phyloP scores from a whole-genome alignment of 23 tunicate genomes.

The Ascidia mentula region DNA sequence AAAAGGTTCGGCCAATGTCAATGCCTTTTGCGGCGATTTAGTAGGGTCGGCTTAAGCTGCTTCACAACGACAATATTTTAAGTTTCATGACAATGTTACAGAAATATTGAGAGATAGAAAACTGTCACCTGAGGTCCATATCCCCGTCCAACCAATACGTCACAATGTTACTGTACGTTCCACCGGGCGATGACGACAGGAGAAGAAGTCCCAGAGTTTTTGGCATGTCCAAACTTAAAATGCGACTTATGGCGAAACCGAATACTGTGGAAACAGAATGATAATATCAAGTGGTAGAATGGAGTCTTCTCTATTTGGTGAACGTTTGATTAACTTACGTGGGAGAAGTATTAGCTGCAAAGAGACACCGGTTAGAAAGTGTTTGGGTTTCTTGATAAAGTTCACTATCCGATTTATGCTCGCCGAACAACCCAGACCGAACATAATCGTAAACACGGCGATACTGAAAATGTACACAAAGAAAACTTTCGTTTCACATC shows the following conservation, averaged over 20 bases:
- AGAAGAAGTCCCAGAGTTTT: constrained; percentile 11
- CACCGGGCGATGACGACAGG: constrained; percentile 42
- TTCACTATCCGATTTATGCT: neutral
- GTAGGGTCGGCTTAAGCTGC: too few species aligned
- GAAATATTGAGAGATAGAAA: too few species aligned
- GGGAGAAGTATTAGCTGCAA: constrained; percentile 12
- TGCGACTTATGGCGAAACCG: neutral
- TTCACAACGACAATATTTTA: too few species aligned
- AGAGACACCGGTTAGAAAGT: constrained; percentile 15
- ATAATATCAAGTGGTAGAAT: neutral
- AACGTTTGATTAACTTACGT: constrained; percentile 21
- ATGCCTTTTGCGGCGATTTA: too few species aligned
- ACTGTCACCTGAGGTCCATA: constrained; percentile 60
- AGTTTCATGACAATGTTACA: too few species aligned
- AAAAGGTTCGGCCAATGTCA: too few species aligned
- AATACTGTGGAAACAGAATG: neutral
- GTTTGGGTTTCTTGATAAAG: constrained; percentile 22
- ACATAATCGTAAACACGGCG: neutral
- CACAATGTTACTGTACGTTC: constrained; percentile 28
- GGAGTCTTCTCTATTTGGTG: neutral
- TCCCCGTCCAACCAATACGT: constrained; percentile 54
- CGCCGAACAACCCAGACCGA: constrained; percentile 8
- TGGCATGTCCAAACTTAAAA: neutral
- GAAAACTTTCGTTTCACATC: too few species aligned
- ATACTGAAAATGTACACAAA: constrained; percentile 2